Percentiles rank a stretch among this genome's conserved stretches.
phyloP scores from a whole-genome alignment of 2,113 vertebrate species.

The Thamnaconus septentrionalis region DNA sequence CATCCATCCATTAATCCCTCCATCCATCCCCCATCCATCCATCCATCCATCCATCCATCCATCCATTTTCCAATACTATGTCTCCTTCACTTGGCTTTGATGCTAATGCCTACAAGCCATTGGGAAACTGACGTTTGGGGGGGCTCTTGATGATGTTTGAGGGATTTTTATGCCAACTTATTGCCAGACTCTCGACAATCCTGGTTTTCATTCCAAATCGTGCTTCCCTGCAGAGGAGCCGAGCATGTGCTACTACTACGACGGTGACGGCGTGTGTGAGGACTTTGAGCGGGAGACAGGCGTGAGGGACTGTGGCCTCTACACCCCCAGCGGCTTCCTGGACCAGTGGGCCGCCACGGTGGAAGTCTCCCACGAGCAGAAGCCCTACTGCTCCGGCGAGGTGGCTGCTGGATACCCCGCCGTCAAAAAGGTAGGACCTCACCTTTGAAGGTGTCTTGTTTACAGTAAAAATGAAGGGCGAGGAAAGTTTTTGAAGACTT shows the following conservation, averaged over 20 bases:
- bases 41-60: too few species aligned
- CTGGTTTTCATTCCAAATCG: background rate
- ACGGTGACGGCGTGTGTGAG: conserved; percentile 94
- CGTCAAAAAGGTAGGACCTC: conserved; percentile 87
- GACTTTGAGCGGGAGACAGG: conserved; percentile 95
- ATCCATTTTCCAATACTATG: too few species aligned
- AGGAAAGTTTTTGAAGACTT: too few species aligned
- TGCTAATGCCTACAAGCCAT: too few species aligned
- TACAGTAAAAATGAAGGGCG: background rate
- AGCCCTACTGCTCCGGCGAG: conserved; percentile 90
- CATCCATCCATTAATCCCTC: too few species aligned
- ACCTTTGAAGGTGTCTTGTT: background rate
- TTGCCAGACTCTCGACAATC: too few species aligned
- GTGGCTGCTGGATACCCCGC: conserved; percentile 93
- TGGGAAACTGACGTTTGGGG: too few species aligned
- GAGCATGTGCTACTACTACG: conserved; percentile 95
- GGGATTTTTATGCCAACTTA: too few species aligned
- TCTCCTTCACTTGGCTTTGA: too few species aligned
- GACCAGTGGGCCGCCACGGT: conserved; percentile 94
- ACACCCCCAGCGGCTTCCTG: conserved; percentile 91
- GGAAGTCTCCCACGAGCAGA: conserved; percentile 89
- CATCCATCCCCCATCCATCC: too few species aligned
- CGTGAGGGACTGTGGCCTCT: conserved; percentile 94
- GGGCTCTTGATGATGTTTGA: too few species aligned
- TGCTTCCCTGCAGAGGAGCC: conserved; percentile 82